Conservation (phyloP, 2,797 vertebrate species). For the Melanogrammus aeglefinus region DNA sequence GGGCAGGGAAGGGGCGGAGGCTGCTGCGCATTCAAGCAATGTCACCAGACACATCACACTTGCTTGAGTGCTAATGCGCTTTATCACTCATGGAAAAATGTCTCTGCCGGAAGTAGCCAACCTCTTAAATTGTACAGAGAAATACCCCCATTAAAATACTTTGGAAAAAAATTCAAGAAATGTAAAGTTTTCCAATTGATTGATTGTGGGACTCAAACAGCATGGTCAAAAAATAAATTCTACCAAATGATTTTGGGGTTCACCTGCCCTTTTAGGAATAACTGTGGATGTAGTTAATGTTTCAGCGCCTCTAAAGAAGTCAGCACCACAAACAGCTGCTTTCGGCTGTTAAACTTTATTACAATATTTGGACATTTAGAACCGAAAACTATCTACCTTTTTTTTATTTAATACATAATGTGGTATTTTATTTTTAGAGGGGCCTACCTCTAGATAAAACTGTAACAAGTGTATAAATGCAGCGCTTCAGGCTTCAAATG, state of each 20-base stretch:
- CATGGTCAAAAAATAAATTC: background rate
- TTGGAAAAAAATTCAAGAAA: too few relatives aligned
- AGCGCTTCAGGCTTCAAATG: background rate
- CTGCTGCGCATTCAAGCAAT: background rate
- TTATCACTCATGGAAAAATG: too few relatives aligned
- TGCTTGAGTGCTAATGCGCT: too few relatives aligned
- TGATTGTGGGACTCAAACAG: background rate
- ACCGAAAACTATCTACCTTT: background rate
- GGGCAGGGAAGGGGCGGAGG: too few relatives aligned
- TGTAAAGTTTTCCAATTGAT: too few relatives aligned
- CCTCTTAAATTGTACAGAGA: background rate
- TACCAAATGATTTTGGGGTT: background rate
- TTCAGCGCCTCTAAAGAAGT: background rate
- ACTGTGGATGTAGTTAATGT: background rate
- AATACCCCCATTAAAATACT: too few relatives aligned
- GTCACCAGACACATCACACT: too few relatives aligned
- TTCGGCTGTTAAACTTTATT: background rate
- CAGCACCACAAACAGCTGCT: conserved; percentile 3
- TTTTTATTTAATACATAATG: conserved; percentile 2
- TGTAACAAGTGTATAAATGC: background rate
- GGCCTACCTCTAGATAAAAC: background rate
- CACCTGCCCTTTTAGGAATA: background rate
- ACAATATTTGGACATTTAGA: background rate
- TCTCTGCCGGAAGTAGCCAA: too few relatives aligned
- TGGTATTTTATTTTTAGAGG: background rate